These are phyloP conservation scores for Branchellion lobata DNA, from an alignment of 2,888 invertebrate genomes.

Conservation along the genomic window DNA sequence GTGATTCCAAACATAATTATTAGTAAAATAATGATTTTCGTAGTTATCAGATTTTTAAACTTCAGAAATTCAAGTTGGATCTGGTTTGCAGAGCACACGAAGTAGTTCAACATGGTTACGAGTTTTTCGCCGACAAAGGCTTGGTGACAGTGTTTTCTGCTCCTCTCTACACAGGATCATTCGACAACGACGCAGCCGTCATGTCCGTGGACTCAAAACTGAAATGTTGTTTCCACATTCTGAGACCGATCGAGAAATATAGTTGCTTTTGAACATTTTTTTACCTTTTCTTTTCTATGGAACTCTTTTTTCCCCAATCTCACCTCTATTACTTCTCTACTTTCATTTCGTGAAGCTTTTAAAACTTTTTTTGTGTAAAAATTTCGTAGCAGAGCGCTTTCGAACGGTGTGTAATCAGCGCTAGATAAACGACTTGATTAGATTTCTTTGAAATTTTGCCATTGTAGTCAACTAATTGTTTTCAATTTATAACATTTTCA, in stretches of 20 bases:
- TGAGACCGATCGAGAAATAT: constrained; percentile 1
- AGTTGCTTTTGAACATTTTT: background rate
- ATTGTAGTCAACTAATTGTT: too few relatives aligned
- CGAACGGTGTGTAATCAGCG: too few relatives aligned
- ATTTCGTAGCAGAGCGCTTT: too few relatives aligned
- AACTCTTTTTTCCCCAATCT: too few relatives aligned
- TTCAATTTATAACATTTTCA: too few relatives aligned
- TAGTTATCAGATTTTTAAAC: too few relatives aligned
- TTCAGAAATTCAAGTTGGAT: constrained; percentile 11
- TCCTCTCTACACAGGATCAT: constrained; percentile 32
- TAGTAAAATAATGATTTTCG: too few relatives aligned
- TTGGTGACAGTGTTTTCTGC: constrained; percentile 39
- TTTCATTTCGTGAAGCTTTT: background rate
- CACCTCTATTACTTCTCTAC: too few relatives aligned
- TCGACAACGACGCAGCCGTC: constrained; percentile 35
- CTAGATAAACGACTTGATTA: too few relatives aligned
- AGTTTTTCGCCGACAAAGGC: constrained; percentile 35
- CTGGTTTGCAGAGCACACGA: constrained; percentile 39
- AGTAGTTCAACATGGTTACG: constrained; percentile 38
- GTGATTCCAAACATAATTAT: too few relatives aligned
- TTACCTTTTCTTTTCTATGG: background rate
- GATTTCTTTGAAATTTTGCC: too few relatives aligned
- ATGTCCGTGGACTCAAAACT: constrained; percentile 32
- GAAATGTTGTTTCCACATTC: constrained; percentile 19
- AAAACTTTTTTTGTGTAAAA: background rate